Base-by-base conservation (phyloP, 2,888 invertebrate genomes). In the Monopis laevigella region DNA sequence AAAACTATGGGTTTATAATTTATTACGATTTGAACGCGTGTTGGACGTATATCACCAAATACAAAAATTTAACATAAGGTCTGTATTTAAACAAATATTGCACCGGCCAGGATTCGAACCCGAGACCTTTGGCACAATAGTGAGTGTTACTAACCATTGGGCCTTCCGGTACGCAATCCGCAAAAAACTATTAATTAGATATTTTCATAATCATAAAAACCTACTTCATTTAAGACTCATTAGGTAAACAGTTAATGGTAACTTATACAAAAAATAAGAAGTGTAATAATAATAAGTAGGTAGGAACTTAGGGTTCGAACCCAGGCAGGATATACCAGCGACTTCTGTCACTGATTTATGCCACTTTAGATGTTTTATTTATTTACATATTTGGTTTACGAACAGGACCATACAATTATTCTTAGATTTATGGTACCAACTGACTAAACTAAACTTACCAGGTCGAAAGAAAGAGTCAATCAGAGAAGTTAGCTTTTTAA, bases 251-350 rank as follows among this genome's bases (percentile, higher is more conserved):
- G 39, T 39, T 39, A 39, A 19, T 21, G 39, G 39, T 39, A 39
- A 39, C 39, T 39, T 39, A 39, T 21, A 39, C 39, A 39, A 39
- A 39, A 39, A 39, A 39, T 39, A 39, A 39, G 24, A 39, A 39
- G 39, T 39, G 39, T 39, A 39, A 39, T 39, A 39, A 39, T 39
- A 39, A 39, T 39, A 39, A 39, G 39, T 39, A 39, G 39, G 24
- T 21, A 39, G 39, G 39, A 39, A 21, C 24, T 21, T 21, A 21
- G 24, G 24, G 24, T 21, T 39, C 39, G 39, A 39, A 39, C 24
- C 39, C 18, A 39, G 39, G 24, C 39, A 39, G 39, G 39, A 39
- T 39, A 39, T 24, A 39, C 21, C 24, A 39, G 39, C 39, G 39
- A 39, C 39, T 39, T 39, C 39, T 21, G 21, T 39, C 39, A 39